Percentiles rank a stretch among this genome's conserved stretches.
These are phyloP conservation scores for Vanessa cardui DNA, from an alignment of 2,888 invertebrate species.

Conservation along the genomic window DNA sequence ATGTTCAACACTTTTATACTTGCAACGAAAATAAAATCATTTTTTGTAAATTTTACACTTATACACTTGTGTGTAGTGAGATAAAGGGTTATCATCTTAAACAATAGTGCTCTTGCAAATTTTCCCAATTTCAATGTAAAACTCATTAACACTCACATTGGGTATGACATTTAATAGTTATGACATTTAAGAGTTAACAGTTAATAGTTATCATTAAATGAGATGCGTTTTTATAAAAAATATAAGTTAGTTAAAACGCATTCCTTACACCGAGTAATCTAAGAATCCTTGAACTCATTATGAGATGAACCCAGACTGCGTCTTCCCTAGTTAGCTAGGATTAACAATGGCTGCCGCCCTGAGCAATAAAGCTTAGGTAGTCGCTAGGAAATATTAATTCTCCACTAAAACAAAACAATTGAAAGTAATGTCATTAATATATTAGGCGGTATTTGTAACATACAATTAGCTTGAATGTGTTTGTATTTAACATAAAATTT, in stretches of 20 bases:
- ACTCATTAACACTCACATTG: too few relatives aligned
- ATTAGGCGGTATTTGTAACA: background rate
- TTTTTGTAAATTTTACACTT: too few relatives aligned
- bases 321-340: slow-evolving; percentile 8
- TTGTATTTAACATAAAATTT: slow-evolving; percentile 19
- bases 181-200: too few relatives aligned
- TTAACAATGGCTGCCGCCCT: slow-evolving; percentile 14
- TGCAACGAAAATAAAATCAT: too few relatives aligned
- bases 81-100: too few relatives aligned
- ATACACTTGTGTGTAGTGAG: too few relatives aligned
- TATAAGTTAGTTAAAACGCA: background rate
- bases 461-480: background rate
- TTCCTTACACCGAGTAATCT: background rate
- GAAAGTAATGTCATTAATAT: background rate
- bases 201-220: too few relatives aligned
- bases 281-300: slow-evolving; percentile 16
- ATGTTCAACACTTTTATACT: too few relatives aligned
- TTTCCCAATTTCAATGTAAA: too few relatives aligned
- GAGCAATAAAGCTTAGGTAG: slow-evolving; percentile 17
- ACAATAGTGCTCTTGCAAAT: too few relatives aligned
- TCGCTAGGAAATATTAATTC: slow-evolving; percentile 17
- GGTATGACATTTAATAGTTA: too few relatives aligned
- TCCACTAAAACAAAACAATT: slow-evolving; percentile 11
- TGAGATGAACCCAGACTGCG: slow-evolving; percentile 12
- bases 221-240: background rate